Conservation (phyloP, 2,888 invertebrate species). For the Terebella lapidaria region DNA sequence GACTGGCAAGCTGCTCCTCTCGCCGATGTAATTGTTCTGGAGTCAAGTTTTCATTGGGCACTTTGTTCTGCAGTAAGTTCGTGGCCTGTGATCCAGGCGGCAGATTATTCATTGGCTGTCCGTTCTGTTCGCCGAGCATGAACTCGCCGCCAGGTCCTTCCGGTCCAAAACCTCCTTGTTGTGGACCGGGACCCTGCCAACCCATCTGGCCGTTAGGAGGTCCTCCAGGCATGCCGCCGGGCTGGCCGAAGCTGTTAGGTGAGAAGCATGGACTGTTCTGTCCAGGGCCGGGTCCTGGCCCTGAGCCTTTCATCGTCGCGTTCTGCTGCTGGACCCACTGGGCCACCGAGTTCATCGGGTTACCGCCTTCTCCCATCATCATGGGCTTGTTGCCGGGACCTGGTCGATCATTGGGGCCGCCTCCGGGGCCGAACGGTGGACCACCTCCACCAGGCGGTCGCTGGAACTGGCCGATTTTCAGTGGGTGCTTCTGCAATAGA, state of each 20-base stretch:
- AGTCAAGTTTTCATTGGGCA: constrained; percentile 76
- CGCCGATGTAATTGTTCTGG: constrained; percentile 91
- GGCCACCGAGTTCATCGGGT: constrained; percentile 35
- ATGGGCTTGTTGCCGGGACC: constrained; percentile 24
- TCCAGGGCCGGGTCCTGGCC: constrained; percentile 9
- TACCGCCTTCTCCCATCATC: constrained; percentile 25
- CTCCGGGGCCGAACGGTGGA: constrained; percentile 26
- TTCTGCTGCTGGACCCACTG: constrained; percentile 51
- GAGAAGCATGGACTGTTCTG: not conserved
- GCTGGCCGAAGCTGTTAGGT: not conserved
- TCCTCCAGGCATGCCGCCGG: not conserved
- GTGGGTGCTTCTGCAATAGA: constrained; percentile 75
- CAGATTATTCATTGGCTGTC: constrained; percentile 3
- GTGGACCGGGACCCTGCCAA: constrained; percentile 4
- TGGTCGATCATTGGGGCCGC: constrained; percentile 11
- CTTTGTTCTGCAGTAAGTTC: constrained; percentile 38
- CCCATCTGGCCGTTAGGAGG: constrained; percentile 11
- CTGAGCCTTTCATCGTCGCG: constrained; percentile 17
- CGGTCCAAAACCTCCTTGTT: not conserved
- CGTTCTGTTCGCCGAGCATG: not conserved
- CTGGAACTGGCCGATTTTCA: constrained; percentile 81
- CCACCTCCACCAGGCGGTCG: constrained; percentile 50
- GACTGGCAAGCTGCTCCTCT: constrained; percentile 84
- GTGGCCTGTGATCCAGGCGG: not conserved
- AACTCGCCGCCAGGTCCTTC: not conserved